Base-by-base conservation (phyloP, 2,888 invertebrate genomes). In the Agrochola circellaris region DNA sequence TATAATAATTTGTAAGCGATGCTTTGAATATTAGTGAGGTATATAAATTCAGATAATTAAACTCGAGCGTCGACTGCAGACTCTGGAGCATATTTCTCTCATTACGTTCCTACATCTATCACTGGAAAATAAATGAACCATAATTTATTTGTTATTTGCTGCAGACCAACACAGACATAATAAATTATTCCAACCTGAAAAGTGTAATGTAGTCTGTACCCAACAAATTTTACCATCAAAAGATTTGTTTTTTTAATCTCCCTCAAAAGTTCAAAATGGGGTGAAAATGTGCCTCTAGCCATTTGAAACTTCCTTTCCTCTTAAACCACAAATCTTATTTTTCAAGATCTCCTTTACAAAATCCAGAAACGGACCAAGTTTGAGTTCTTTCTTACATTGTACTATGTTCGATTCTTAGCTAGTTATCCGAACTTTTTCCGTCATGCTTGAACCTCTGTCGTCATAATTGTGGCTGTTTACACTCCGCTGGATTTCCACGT, bases 401-500 rank as follows among this genome's bases (percentile, higher is more conserved):
- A 75, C 79, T 86, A 48, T 76, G 86, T 87, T 85, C 85, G 77
- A 69, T 78, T 75, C 75, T 68, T 70, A 60, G 58, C 87, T 84
- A 85, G 84, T 84, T 87, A 87, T 73, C 82, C 79, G 62, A 75
- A 88, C 79, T 78, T 88, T 90, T 90, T 90, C 87, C 90, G 89
- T 89, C 87, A 89, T 87, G 89, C 86, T 89, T 86, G 73, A 74
- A 85, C 83, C 84, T 79, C 85, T 86, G 84, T 87, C 87, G 84
- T 87, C 88, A 90, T 91, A 92, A 93, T 93, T 92, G 91, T 91
- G 91, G 91, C 88, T 92, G 92, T 94, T 93, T 93, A 93, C 93
- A 93, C 93, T 92, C 89, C 90, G 91, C 84, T 92, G 91, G 87
- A 90, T 92, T 85, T 91, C 90, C 91, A 93, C 93, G 91, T 89